These are phyloP conservation scores for Hypocryptadius cinnamomeus DNA, from an alignment of 2,113 vertebrate species.

Conservation along the genomic window DNA sequence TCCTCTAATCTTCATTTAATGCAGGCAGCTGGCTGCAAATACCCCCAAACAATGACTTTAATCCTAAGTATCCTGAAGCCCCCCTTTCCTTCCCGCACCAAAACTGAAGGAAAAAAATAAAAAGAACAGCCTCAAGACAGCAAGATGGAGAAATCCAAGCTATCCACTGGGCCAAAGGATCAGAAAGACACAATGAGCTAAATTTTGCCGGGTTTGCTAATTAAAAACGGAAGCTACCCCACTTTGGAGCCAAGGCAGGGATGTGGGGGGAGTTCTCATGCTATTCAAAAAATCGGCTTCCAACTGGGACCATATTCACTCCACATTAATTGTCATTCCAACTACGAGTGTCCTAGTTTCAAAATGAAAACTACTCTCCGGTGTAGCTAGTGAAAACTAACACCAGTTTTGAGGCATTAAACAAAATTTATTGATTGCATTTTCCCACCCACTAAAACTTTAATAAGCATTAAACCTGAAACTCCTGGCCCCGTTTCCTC, in stretches of 20 bases:
- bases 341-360: constrained; percentile 89
- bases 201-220: constrained; percentile 61
- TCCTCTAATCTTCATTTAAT: constrained; percentile 82
- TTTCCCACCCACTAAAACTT: constrained; percentile 58
- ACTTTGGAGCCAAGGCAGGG: constrained; percentile 45
- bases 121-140: constrained; percentile 51
- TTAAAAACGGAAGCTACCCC: constrained; percentile 67
- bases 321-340: constrained; percentile 88
- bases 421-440: constrained; percentile 57
- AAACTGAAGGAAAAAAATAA: not conserved
- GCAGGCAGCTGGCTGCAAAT: constrained; percentile 82
- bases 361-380: constrained; percentile 64
- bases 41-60: constrained; percentile 75
- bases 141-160: constrained; percentile 50
- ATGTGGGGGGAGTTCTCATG: constrained; percentile 29
- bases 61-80: constrained; percentile 76
- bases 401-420: constrained; percentile 45
- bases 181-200: constrained; percentile 58
- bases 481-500: constrained; percentile 7
- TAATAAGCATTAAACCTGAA: constrained; percentile 59
- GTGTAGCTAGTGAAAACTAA: constrained; percentile 41
- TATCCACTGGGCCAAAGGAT: constrained; percentile 43
- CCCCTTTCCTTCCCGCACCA: constrained; percentile 49
- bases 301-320: constrained; percentile 70
- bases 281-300: constrained; percentile 64